Evolutionary conservation across 2,797 vertebrate species (phyloP), one percentile per base, ranked within the genome.

Genomic region (Pangasius mekongensis): DNA sequence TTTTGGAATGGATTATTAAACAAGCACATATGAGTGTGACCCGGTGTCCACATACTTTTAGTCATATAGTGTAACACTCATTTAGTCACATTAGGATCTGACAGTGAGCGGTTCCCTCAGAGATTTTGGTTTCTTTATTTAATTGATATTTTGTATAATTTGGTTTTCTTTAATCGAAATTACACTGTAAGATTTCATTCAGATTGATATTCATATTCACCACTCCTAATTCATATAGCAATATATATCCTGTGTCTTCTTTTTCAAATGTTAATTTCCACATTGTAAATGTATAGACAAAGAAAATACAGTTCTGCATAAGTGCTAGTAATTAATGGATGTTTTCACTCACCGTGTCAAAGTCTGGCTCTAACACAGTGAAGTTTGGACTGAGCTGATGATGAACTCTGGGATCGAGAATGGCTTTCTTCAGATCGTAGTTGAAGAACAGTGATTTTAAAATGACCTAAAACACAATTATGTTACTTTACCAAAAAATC

Each of bases 301-400:
- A 8, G 7, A 30, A 56, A 56, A 20, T 11, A 33, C 7, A 56
- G 52, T 11, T 76, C 43, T 49, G 27, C 74, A n/a, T 52, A 18
- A 80, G 18, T 80, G 77, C 20, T 58, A 39, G 33, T 47, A 52
- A 49, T 52, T 33, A 10, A 52, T 77, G 76, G 14, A 16, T 54
- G 49, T 58, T 58, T 60, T 11, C 54, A 56, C 84, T 36, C 58
- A 89, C 88, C 96, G 95, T 74, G 83, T 97, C 96, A 85, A 99
- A 92, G 76, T 67, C 85, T 0, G 62, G 83, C 93, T 99, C 99
- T 5, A 95, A 93, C 0, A 92, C 82, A 0, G 97, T 97, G 64
- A 73, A 0, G 62, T 96, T 97, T 64, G 98, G 98, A 78, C 94
- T 94, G 62, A 99, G 96, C 92, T 99, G 98, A 92, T 99, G 97